Base-by-base conservation (phyloP, 2,113 vertebrate species). In the Larimichthys crocea region DNA sequence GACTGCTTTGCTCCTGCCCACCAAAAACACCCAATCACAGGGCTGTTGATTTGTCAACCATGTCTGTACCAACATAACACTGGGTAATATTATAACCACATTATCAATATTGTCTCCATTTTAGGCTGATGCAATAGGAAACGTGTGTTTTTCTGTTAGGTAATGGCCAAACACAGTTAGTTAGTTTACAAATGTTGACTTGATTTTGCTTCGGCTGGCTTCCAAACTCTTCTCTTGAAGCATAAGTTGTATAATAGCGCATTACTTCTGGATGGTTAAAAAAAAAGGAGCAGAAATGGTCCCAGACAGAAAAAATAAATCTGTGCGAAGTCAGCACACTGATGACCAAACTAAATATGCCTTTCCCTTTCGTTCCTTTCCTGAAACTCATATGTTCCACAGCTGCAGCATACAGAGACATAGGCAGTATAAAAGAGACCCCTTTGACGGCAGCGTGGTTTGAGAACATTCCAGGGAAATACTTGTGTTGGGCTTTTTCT, bases 341-440 rank as follows among this genome's bases (percentile, higher is more conserved):
- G 10, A 15, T 46, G 81, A 87, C 80, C 68, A 76, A 80, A 82
- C 55, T 79, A 80, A 91, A 85, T n/a, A 81, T 12, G 9, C 29
- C 68, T 40, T 40, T 40, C 35, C 50, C 24, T 76, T 64, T 53
- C 49, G 82, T 79, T 83, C 29, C 46, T 60, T 48, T 19, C 24
- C 17, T 20, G 20, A 19, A 71, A 24, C 62, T 63, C 24, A 81
- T 85, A 81, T 93, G 35, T 93, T 92, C 89, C 74, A 91, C 91
- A 93, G 93, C 87, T 94, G 93, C 79, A 53, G 74, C 19, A 53
- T 40, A 40, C 35, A 9, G 35, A 40, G 35, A 40, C 35, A 40
- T 8, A 40, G 35, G 8, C 35, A 9, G 35, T 40, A 40, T 40
- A 26, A 35, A 55, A 79, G 22, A 76, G 24, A 75, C 31, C 29